phyloP scores from a whole-genome alignment of 2,797 vertebrate genomes.

The Xiphorhynchus erythropygius region DNA sequence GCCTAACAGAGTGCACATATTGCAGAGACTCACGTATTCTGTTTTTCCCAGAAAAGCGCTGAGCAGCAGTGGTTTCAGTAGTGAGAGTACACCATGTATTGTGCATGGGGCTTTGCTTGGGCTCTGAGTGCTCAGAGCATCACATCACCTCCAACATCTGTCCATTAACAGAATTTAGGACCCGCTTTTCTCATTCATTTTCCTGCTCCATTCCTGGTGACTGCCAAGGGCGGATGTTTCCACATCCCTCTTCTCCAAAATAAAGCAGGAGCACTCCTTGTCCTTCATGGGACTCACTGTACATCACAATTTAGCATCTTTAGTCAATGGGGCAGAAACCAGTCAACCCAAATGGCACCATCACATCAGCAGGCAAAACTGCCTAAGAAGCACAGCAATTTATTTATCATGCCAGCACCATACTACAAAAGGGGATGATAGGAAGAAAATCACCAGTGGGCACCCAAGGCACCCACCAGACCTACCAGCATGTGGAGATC shows the following conservation, averaged over 20 bases:
- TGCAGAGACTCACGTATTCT: not conserved
- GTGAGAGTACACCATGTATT: not conserved
- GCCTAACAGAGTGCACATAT: not conserved
- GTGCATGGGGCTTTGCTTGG: not conserved
- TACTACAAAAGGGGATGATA: not conserved
- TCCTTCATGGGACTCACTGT: not conserved
- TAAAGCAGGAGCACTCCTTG: not conserved
- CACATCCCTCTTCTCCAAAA: not conserved
- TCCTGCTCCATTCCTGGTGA: not conserved
- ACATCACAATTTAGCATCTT: not conserved
- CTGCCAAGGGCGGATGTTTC: not conserved
- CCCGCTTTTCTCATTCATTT: not conserved
- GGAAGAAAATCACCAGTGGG: fast-evolving
- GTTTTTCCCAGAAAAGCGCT: conserved; percentile 15
- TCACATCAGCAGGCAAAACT: not conserved
- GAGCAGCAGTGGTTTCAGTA: not conserved
- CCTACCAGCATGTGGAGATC: not conserved
- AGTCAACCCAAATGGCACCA: not conserved
- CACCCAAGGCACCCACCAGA: not conserved
- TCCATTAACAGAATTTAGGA: not conserved
- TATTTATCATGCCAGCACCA: not conserved
- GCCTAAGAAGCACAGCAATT: not conserved
- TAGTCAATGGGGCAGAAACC: not conserved
- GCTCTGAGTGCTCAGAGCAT: not conserved
- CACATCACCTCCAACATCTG: fast-evolving